Conservation (phyloP, 2,113 vertebrate species). For the Balaeniceps rex region DNA sequence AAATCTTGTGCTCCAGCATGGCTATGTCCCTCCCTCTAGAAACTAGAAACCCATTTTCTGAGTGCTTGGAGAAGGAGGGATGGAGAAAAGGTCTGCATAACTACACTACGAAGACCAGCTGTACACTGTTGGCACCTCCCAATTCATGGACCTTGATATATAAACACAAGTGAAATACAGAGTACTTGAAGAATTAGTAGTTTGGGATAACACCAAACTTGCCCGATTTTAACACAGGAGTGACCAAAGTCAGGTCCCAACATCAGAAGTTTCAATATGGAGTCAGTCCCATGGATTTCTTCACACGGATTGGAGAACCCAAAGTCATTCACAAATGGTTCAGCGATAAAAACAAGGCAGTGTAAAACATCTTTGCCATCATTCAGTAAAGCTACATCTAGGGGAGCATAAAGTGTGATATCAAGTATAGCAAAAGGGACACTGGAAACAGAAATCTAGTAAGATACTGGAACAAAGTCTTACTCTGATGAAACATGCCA, state of each 20-base stretch:
- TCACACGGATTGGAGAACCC: background rate
- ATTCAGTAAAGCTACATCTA: background rate
- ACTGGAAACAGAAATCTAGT: background rate
- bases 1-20: background rate
- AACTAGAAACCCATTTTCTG: background rate
- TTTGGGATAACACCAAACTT: background rate
- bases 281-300: background rate
- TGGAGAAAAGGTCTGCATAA: background rate
- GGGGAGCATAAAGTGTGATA: background rate
- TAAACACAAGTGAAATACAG: background rate
- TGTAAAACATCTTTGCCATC: background rate
- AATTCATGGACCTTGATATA: background rate
- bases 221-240: background rate
- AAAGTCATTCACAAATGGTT: background rate
- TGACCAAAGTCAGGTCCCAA: background rate
- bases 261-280: background rate
- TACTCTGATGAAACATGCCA: background rate
- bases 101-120: background rate
- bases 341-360: background rate
- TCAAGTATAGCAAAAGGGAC: background rate
- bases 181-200: background rate
- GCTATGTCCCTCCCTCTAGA: background rate
- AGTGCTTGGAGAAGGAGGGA: background rate
- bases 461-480: background rate
- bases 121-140: background rate